Evolutionary conservation across 2,888 invertebrate species (phyloP).

Genomic region (Chymomyza procnemis): DNA sequence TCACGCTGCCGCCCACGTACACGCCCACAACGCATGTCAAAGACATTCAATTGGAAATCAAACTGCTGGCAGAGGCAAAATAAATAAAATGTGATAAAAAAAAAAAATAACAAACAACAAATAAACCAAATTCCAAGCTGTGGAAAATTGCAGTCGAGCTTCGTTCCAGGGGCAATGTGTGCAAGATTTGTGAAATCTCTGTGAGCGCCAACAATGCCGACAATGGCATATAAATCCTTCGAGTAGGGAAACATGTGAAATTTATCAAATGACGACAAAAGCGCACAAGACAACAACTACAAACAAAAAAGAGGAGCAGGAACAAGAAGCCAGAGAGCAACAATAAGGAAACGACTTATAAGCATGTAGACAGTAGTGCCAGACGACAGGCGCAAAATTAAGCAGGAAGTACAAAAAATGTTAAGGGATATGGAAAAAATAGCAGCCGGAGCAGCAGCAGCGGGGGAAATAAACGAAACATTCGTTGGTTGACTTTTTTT

Average conservation of each 20-base stretch:
- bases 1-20: too few species aligned
- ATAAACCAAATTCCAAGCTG: neutral
- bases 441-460: too few species aligned
- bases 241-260: slow-evolving; percentile 51
- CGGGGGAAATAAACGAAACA: slow-evolving; percentile 20
- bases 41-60: slow-evolving; percentile 3
- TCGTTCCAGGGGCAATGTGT: neutral
- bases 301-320: slow-evolving; percentile 8
- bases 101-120: neutral
- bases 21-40: neutral
- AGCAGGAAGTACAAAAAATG: slow-evolving; percentile 52
- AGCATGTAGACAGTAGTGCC: slow-evolving; percentile 68
- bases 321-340: neutral
- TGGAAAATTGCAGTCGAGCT: neutral
- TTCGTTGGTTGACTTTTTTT: neutral
- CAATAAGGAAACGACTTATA: slow-evolving; percentile 65
- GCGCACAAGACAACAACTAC: slow-evolving; percentile 27
- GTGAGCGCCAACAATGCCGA: slow-evolving; percentile 33
- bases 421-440: slow-evolving; percentile 17
- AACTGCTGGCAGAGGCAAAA: neutral
- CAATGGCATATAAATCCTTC: slow-evolving; percentile 54
- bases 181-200: neutral
- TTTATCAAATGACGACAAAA: slow-evolving; percentile 63
- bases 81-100: neutral
- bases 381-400: slow-evolving; percentile 67